phyloP scores from a whole-genome alignment of 1,140 invertebrate species.

The Pseudobourletiella spinata region DNA sequence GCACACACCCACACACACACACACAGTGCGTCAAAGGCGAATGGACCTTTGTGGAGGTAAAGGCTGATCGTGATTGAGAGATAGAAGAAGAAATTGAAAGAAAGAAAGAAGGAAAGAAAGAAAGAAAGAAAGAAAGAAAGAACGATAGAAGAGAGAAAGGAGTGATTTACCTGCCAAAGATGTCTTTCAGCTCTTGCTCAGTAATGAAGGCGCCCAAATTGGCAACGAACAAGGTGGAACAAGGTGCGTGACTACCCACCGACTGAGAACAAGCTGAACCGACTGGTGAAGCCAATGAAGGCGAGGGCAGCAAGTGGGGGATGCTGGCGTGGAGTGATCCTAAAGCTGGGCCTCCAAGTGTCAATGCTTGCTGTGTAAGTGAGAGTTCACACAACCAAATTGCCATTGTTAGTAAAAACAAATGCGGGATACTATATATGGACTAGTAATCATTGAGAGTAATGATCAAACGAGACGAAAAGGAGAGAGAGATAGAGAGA shows the following conservation, averaged over 20 bases:
- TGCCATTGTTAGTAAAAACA: conserved; percentile 3
- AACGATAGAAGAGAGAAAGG: too few relatives aligned
- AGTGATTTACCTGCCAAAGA: conserved; percentile 79
- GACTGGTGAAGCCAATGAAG: conserved; percentile 74
- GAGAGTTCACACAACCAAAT: conserved; percentile 5
- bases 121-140: too few relatives aligned
- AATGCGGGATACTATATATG: too few relatives aligned
- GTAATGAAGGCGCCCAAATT: conserved; percentile 92
- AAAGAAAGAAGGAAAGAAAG: too few relatives aligned
- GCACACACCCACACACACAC: too few relatives aligned
- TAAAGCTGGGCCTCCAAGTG: conserved; percentile 46
- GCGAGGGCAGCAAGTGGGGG: conserved; percentile 70
- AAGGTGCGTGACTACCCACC: conserved; percentile 57
- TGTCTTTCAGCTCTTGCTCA: conserved; percentile 93
- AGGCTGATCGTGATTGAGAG: too few relatives aligned
- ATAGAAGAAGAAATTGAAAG: too few relatives aligned
- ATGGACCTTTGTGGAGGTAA: too few relatives aligned
- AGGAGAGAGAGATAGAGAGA: too few relatives aligned
- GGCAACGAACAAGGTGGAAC: conserved; percentile 94
- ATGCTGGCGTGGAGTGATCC: conserved; percentile 66
- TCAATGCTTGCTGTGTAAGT: conserved; percentile 30
- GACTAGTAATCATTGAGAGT: not conserved
- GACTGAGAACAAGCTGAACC: conserved; percentile 67
- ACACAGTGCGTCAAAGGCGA: too few relatives aligned
- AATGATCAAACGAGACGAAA: not conserved